Percentiles rank a stretch among this genome's conserved stretches.
phyloP scores from a whole-genome alignment of 92 coral and sea anemone species.

The Hydrozoanthus gracilis region DNA sequence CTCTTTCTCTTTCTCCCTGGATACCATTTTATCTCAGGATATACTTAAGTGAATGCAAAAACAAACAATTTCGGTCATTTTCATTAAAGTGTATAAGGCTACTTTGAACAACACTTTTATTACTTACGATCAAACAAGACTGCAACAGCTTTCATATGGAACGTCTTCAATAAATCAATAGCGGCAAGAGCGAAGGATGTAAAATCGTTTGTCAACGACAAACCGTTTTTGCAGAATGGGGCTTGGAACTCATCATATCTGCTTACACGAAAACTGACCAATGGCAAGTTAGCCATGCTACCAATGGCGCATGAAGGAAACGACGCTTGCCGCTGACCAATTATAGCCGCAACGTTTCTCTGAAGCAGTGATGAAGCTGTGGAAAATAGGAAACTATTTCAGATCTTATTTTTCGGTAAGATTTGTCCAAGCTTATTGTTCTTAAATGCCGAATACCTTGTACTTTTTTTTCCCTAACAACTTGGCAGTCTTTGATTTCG shows the following conservation, averaged over 20 bases:
- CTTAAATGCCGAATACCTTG: neutral
- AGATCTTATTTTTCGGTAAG: neutral
- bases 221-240: slow-evolving; percentile 6
- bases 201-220: slow-evolving; percentile 21
- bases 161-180: slow-evolving; percentile 3
- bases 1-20: too few relatives aligned
- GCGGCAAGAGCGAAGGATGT: slow-evolving; percentile 1
- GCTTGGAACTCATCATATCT: slow-evolving; percentile 1
- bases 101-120: neutral
- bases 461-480: neutral
- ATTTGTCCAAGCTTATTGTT: neutral
- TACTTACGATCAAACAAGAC: slow-evolving; percentile 37
- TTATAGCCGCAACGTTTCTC: slow-evolving; percentile 15
- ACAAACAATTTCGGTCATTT: too few relatives aligned
- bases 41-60: too few relatives aligned
- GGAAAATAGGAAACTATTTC: neutral
- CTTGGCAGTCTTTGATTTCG: too few relatives aligned
- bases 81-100: too few relatives aligned
- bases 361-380: slow-evolving; percentile 31
- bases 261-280: neutral
- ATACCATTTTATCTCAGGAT: too few relatives aligned
- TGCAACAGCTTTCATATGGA: neutral
- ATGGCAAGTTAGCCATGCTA: slow-evolving; percentile 8
- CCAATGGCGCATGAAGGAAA: slow-evolving; percentile 22
- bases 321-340: neutral